phyloP scores from a whole-genome alignment of 2,113 vertebrate species.

The Alosa alosa region DNA sequence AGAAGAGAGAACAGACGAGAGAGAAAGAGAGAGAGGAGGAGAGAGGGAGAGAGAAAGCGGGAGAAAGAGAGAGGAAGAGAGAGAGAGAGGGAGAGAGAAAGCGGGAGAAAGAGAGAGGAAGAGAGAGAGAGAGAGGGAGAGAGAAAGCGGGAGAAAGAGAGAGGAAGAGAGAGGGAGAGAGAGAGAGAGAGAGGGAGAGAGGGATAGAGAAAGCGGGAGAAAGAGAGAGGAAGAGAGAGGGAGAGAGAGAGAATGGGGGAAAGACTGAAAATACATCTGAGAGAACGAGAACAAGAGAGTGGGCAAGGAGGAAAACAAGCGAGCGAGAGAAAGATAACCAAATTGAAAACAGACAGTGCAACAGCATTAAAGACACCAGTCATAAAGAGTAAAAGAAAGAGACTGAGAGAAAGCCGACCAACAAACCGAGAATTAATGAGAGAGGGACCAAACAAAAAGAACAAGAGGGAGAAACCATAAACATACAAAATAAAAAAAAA shows the following conservation, averaged over 20 bases:
- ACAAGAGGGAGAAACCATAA: neutral
- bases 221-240: slow-evolving; percentile 54
- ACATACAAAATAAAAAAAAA: neutral
- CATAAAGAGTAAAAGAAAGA: neutral
- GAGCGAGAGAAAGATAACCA: neutral
- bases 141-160: slow-evolving; percentile 32
- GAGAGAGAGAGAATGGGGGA: neutral
- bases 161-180: slow-evolving; percentile 48
- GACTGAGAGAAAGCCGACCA: neutral
- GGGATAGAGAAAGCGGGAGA: neutral
- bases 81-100: neutral
- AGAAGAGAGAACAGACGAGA: slow-evolving; percentile 39
- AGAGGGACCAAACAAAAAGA: neutral
- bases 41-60: neutral
- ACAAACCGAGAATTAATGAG: neutral
- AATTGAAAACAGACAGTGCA: neutral
- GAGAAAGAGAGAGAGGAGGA: neutral
- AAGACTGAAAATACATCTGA: neutral
- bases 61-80: slow-evolving; percentile 53
- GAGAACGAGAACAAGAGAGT: neutral
- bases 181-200: neutral
- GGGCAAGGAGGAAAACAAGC: neutral
- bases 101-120: neutral
- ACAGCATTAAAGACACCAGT: neutral
- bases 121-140: neutral